Conservation (phyloP, 2,888 invertebrate genomes). For the Eristalinus aeneus region DNA sequence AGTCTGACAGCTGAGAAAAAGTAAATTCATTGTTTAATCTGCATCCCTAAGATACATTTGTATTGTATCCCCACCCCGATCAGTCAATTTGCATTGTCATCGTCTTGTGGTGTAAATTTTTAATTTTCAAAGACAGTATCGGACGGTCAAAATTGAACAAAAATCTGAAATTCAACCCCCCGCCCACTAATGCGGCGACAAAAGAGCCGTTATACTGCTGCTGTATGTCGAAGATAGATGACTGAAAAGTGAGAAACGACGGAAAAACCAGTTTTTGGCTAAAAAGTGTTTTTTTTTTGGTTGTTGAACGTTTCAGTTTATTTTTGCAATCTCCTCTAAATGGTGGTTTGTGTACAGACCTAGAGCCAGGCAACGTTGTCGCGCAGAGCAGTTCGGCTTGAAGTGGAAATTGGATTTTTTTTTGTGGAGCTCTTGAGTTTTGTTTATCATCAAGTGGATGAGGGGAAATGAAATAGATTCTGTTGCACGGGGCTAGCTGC, state of each 20-base stretch:
- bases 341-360: background rate
- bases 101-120: conserved; percentile 29
- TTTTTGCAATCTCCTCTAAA: conserved; percentile 7
- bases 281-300: conserved; percentile 48
- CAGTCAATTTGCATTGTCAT: conserved; percentile 58
- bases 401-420: conserved; percentile 19
- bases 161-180: background rate
- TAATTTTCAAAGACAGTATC: conserved; percentile 35
- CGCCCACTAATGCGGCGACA: background rate
- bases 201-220: conserved; percentile 52
- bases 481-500: conserved; percentile 3
- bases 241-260: conserved; percentile 7
- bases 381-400: background rate
- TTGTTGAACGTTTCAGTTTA: background rate
- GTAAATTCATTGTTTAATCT: conserved; percentile 24
- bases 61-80: background rate
- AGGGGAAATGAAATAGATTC: conserved; percentile 13
- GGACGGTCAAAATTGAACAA: conserved; percentile 26
- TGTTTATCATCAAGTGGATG: conserved; percentile 48
- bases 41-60: background rate
- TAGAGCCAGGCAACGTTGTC: background rate
- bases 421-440: conserved; percentile 4
- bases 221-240: conserved; percentile 21
- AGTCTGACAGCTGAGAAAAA: conserved; percentile 30
- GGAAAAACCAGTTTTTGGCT: conserved; percentile 57